Conservation (phyloP, 2,113 vertebrate species). For the Brachirus orientalis region DNA sequence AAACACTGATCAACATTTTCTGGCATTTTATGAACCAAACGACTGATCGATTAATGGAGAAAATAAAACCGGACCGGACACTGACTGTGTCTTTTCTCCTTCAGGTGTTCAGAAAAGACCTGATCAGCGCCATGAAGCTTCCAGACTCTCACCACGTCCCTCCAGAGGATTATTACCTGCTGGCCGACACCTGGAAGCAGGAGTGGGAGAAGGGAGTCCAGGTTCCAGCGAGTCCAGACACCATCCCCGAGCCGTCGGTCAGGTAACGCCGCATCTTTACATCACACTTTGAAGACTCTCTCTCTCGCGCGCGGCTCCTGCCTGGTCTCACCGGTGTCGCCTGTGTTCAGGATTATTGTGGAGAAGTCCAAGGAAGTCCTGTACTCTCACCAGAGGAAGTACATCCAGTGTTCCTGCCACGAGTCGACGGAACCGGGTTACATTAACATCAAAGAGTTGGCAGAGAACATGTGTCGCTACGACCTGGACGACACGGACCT, state of each 20-base stretch:
- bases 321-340: background rate
- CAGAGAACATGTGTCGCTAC: conserved; percentile 93
- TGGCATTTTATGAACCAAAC: too few species aligned
- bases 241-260: conserved; percentile 89
- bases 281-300: background rate
- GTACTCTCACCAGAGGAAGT: conserved; percentile 90
- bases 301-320: too few species aligned
- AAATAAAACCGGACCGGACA: too few species aligned
- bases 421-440: conserved; percentile 89
- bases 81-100: background rate
- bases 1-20: too few species aligned
- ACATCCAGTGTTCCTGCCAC: conserved; percentile 87
- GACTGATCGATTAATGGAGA: too few species aligned
- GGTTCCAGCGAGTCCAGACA: conserved; percentile 92
- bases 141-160: conserved; percentile 94
- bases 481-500: conserved; percentile 96
- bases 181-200: conserved; percentile 95
- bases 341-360: conserved; percentile 80
- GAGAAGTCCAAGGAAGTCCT: conserved; percentile 89
- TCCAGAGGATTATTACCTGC: conserved; percentile 92
- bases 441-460: conserved; percentile 91
- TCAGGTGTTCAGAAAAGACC: conserved; percentile 98
- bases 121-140: conserved; percentile 99
- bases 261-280: conserved; percentile 77
- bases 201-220: conserved; percentile 99